Evolutionary conservation across 2,888 invertebrate genomes (phyloP), one percentile per base, ranked within the genome.

Genomic region (Latrodectus hesperus): DNA sequence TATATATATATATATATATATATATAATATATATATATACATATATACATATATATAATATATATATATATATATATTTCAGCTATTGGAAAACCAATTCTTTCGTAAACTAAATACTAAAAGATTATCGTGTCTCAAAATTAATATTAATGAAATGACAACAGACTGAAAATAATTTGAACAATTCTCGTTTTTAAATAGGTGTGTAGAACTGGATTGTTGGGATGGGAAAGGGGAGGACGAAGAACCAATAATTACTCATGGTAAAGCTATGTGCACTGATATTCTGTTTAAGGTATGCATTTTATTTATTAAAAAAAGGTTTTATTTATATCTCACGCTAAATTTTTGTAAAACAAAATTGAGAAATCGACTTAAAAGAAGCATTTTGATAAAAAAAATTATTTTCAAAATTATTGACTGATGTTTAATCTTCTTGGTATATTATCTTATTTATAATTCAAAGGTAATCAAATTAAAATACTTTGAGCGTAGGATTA

Each of bases 261-360:
- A 99, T 93, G 99, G 99, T 71, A 99, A 99, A 94, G 99, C 99
- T 5, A 99, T 99, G 98, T 99, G 99, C 92, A 99, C 99, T 3
- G 99, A 99, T 93, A 99, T 99, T 91, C 93, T 98, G 49, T 99
- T 99, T 93, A 99, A 97, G 93, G 96, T 94, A 91, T 89, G 91
- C 67, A 71, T 68, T 22, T 22, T 6, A 38, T 38, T 38, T 38
- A 6, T 38, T 38, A 38, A 38, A 38, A 38, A 38, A 38, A 38
- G 6, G 67, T 9, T n/a, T 22, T 67, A 22, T 9, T 67, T 67
- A 10, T 9, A 6, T 22, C 11, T 22, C 8, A 22, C 67, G 8
- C 6, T 22, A 68, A 9, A 26, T 22, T 68, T 68, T 26, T 17
- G 17, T 9, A 17, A 22, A 17, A 17, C 9, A 4, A 68, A 68